A percentile compares a stretch with the other conserved stretches of the same genome.
These are phyloP conservation scores for Heliconius cydno DNA, from an alignment of 2,888 invertebrate genomes.

Conservation along the genomic window DNA sequence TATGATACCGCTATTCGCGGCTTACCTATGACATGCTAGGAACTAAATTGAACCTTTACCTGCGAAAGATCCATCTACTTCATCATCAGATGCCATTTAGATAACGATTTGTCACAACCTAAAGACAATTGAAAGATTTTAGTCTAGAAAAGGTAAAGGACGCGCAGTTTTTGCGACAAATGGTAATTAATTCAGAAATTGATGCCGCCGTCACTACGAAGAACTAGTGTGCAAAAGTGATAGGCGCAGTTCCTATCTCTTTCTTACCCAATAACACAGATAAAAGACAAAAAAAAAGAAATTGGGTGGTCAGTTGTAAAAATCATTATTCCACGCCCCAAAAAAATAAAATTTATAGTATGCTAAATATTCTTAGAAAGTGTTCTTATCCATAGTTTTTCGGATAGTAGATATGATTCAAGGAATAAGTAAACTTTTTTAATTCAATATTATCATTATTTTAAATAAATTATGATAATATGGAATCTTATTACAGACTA, in stretches of 20 bases:
- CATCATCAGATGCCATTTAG: constrained; percentile 93
- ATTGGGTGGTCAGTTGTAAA: constrained; percentile 24
- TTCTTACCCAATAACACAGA: constrained; percentile 56
- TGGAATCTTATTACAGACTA: not conserved
- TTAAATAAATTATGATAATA: not conserved
- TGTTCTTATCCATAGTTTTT: no score
- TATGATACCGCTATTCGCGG: constrained; percentile 84
- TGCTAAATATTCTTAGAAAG: no score
- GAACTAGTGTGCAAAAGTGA: constrained; percentile 63
- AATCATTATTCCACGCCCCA: constrained; percentile 7
- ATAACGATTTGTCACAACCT: constrained; percentile 71
- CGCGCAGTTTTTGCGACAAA: constrained; percentile 84
- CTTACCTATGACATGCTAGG: constrained; percentile 83
- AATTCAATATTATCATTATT: constrained; percentile 1
- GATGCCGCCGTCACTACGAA: constrained; percentile 82
- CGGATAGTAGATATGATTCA: no score
- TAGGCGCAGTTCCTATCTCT: constrained; percentile 62
- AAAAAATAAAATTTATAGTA: no score
- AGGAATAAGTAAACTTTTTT: not conserved
- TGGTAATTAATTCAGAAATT: constrained; percentile 84
- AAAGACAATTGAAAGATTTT: constrained; percentile 69
- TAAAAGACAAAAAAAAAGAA: constrained; percentile 26
- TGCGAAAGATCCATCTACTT: constrained; percentile 93
- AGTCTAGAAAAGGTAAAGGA: constrained; percentile 80
- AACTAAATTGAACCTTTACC: constrained; percentile 86